Evolutionary conservation across 2,113 vertebrate species (phyloP), one percentile per base, ranked within the genome.

Genomic region (Grus americana): DNA sequence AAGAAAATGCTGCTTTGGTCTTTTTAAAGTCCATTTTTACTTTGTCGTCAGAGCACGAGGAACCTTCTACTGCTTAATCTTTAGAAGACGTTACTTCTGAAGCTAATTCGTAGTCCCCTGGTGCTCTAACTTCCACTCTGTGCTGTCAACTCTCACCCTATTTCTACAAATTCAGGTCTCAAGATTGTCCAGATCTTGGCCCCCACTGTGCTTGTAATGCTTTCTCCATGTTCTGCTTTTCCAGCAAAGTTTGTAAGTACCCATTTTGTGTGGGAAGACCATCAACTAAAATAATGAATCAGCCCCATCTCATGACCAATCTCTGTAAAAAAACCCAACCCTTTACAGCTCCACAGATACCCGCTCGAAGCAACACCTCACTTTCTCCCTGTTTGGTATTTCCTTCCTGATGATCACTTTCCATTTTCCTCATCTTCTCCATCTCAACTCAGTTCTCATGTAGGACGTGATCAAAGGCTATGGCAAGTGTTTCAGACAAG

Each of bases 311-410:
- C 16, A 32, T 19, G 5, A 22, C 71, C 18, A 75, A 8, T 30
- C 13, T 61, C 36, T 81, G 15, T 49, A 29, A 61, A 79, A 68
- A 55, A 73, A 79, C 38, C 40, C 40, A 40, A 0, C 0, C 1
- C 8, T 71, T 94, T 86, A 68, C 40, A 42, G 5, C 22, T 76
- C 42, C 38, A 24, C 15, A 70, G 61, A 40, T 50, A 71, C 20
- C 12, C 0, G 0, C 44, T 79, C 1, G 0, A 79, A 92, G 57
- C 23, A 93, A 55, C 70, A 68, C 17, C 36, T 75, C n/a, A 16
- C 65, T 79, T 88, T 93, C 52, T 84, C 57, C 79, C 61, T 62
- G 18, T 32, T 44, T 68, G 47, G 40, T 74, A 50, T 80, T 84
- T 95, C 47, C 15, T 5, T 68, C 18, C n/a, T 52, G 52, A 30